Percentiles rank a stretch among this genome's conserved stretches.
phyloP scores from a whole-genome alignment of 1,140 invertebrate species.

The Magallana angulata region DNA sequence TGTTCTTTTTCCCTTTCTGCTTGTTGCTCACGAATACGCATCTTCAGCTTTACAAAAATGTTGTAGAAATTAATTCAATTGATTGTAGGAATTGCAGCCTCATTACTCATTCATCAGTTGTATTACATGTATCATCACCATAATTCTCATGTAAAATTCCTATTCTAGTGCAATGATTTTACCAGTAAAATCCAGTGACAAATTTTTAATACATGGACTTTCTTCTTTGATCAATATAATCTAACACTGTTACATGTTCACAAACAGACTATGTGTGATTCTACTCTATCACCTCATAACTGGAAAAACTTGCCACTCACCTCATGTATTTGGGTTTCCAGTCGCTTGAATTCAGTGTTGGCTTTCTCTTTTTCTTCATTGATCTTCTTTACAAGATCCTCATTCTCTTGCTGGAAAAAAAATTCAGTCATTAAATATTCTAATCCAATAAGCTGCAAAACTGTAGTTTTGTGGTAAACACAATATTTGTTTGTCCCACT shows the following conservation, averaged over 20 bases:
- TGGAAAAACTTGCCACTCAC: constrained; percentile 41
- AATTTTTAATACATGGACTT: too few species aligned
- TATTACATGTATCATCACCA: too few species aligned
- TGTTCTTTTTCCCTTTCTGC: constrained; percentile 89
- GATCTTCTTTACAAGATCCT: constrained; percentile 63
- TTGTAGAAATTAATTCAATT: neutral
- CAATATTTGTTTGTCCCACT: too few species aligned
- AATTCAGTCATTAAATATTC: neutral
- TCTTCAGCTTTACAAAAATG: constrained; percentile 64
- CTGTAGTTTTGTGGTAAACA: too few species aligned
- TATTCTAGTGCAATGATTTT: too few species aligned
- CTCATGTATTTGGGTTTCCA: constrained; percentile 65
- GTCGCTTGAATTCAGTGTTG: constrained; percentile 40
- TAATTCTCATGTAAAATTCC: too few species aligned
- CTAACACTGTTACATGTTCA: too few species aligned
- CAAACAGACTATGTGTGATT: neutral
- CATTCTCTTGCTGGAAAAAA: constrained; percentile 67
- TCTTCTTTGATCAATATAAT: too few species aligned
- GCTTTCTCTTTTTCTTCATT: constrained; percentile 57
- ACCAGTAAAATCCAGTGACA: too few species aligned
- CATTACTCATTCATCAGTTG: too few species aligned
- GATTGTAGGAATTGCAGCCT: too few species aligned
- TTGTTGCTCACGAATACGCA: constrained; percentile 83
- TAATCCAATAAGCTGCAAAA: too few species aligned
- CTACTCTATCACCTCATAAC: neutral